Evolutionary conservation across 2,888 invertebrate genomes (phyloP), one percentile per base, ranked within the genome.

Genomic region (Leucophora obtusa): DNA sequence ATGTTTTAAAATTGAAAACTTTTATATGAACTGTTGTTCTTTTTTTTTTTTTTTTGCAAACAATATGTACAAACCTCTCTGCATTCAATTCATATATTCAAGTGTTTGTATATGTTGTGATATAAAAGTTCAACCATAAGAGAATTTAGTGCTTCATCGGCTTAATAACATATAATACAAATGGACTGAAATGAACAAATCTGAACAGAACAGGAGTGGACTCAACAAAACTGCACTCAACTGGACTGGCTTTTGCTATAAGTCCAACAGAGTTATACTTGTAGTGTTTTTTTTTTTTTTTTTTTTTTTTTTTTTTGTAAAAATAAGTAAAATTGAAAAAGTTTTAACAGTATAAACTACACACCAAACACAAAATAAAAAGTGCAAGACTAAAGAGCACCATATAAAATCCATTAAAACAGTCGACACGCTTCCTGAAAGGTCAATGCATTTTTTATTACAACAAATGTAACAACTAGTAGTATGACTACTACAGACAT

Each of bases 381-480:
- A 18, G 28, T 14, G 38, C 56, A 47, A 53, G 60, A 54, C 59
- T 54, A 60, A 54, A 56, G 54, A 77, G 65, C 60, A 81, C 81
- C 81, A 81, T 69, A 77, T 62, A 66, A 77, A 77, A 70, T 81
- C 81, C 77, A 81, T 81, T 81, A 81, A 81, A 77, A 77, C 50
- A 81, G 77, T 77, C 77, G 81, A 77, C 81, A 81, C 72, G 81
- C 73, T 77, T 77, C 73, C 81, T 74, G 70, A 81, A 70, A 81
- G 81, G 81, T 81, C 81, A 81, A 81, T 81, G 81, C 77, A 81
- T 81, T 81, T 81, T 81, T 77, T 81, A 81, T 81, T 77, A 77
- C 77, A 81, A 81, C 73, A 77, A 81, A 81, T 73, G 73, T 70
- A 76, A 43, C 69, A 47, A 53, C 43, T n/a, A 60, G 21, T 8